Percentiles rank a stretch among this genome's conserved stretches.
These are phyloP conservation scores for Rhagium mordax DNA, from an alignment of 2,888 invertebrate genomes.

Conservation along the genomic window DNA sequence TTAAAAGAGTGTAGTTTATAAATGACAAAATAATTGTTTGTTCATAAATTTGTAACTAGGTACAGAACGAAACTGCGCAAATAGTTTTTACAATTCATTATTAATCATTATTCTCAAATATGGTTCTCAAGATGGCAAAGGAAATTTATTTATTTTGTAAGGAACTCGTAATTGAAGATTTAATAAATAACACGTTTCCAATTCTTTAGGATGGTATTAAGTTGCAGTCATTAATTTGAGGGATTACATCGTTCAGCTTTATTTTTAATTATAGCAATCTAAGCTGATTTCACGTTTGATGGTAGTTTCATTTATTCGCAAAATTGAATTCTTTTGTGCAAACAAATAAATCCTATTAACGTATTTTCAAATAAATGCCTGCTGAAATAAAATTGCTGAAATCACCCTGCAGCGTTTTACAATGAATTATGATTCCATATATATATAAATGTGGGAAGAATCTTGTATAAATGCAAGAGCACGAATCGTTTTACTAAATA, in stretches of 20 bases:
- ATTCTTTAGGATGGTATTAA: slow-evolving; percentile 34
- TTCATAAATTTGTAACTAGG: not conserved
- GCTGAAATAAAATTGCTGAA: slow-evolving; percentile 43
- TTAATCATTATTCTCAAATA: not conserved
- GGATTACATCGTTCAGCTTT: slow-evolving; percentile 31
- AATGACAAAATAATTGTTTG: slow-evolving; percentile 4
- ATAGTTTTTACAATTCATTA: slow-evolving; percentile 19
- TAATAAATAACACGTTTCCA: slow-evolving; percentile 17
- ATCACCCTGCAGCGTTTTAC: slow-evolving; percentile 48
- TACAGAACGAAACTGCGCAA: not conserved
- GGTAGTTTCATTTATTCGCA: slow-evolving; percentile 37
- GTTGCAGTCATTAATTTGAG: slow-evolving; percentile 40
- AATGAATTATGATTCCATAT: slow-evolving; percentile 48
- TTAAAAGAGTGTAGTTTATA: not conserved
- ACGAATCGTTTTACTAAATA: slow-evolving; percentile 55
- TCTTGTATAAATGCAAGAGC: slow-evolving; percentile 60
- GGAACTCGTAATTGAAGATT: slow-evolving; percentile 3
- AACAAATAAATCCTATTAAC: slow-evolving; percentile 51
- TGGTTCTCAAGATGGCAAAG: not conserved
- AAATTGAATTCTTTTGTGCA: slow-evolving; percentile 50
- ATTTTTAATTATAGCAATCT: slow-evolving; percentile 40
- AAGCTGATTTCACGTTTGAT: slow-evolving; percentile 35
- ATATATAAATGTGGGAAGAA: slow-evolving; percentile 53
- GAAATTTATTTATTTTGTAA: not conserved
- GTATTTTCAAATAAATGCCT: slow-evolving; percentile 47